phyloP scores from a whole-genome alignment of 1,140 invertebrate species.

The Platyscapa corneri region DNA sequence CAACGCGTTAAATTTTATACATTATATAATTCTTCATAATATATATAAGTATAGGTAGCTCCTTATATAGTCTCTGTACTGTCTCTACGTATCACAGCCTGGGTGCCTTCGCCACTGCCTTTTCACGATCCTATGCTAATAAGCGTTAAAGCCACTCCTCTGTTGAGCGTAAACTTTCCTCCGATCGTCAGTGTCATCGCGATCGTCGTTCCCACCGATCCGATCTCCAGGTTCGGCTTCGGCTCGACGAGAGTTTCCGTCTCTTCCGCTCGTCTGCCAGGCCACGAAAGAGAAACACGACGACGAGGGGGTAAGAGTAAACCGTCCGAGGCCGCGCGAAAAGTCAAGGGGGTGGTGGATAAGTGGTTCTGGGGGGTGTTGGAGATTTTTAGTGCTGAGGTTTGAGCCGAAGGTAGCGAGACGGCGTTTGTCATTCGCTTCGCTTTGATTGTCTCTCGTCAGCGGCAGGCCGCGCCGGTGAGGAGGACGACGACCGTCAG shows the following conservation, averaged over 20 bases:
- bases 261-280: too few relatives aligned
- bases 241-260: too few relatives aligned
- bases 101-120: conserved; percentile 73
- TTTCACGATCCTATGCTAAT: conserved; percentile 47
- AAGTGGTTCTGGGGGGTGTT: too few relatives aligned
- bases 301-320: background rate
- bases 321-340: background rate
- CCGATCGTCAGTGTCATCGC: background rate
- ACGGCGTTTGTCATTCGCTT: background rate
- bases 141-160: background rate
- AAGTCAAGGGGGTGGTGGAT: background rate
- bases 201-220: background rate
- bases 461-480: background rate
- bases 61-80: conserved; percentile 74
- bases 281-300: too few relatives aligned
- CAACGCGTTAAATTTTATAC: background rate
- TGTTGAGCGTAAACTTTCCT: background rate
- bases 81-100: conserved; percentile 75
- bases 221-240: background rate
- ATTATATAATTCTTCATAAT: conserved; percentile 55
- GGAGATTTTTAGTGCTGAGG: too few relatives aligned
- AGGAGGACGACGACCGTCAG: conserved; percentile 57
- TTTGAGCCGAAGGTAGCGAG: too few relatives aligned
- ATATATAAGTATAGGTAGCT: conserved; percentile 72
- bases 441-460: background rate